These are phyloP conservation scores for Agapostemon virescens DNA, from an alignment of 2,888 invertebrate species.

Conservation along the genomic window DNA sequence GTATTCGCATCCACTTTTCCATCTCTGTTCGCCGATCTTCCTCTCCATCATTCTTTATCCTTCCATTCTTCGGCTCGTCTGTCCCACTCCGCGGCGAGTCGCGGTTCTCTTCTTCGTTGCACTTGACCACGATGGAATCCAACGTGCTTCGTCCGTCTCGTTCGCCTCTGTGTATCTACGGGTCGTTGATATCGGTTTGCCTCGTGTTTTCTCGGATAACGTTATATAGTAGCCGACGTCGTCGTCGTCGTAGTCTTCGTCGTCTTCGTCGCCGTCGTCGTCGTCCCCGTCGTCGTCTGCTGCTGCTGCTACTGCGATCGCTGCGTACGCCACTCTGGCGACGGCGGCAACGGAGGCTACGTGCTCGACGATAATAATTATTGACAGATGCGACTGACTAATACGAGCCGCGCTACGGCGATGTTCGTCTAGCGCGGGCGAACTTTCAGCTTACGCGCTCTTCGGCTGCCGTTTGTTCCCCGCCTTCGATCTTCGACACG, in stretches of 20 bases:
- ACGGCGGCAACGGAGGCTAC: slow-evolving; percentile 37
- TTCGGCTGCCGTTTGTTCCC: background rate
- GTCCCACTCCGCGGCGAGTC: slow-evolving; percentile 3
- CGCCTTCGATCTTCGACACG: background rate
- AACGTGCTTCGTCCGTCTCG: slow-evolving; percentile 15
- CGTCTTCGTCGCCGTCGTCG: too few relatives aligned
- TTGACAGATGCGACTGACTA: slow-evolving; percentile 67
- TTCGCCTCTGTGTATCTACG: slow-evolving; percentile 56
- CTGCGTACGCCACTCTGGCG: slow-evolving; percentile 48
- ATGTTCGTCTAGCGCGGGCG: slow-evolving; percentile 44
- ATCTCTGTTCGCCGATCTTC: background rate
- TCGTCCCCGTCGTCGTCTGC: slow-evolving; percentile 43
- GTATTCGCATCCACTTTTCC: background rate
- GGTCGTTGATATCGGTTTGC: slow-evolving; percentile 69
- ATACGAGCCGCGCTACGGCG: slow-evolving; percentile 38
- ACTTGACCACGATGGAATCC: slow-evolving; percentile 4
- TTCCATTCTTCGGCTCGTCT: slow-evolving; percentile 9
- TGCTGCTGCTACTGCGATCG: slow-evolving; percentile 34
- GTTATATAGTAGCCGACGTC: slow-evolving; percentile 31
- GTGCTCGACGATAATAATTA: slow-evolving; percentile 65
- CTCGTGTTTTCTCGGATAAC: slow-evolving; percentile 68
- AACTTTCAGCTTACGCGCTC: slow-evolving; percentile 27
- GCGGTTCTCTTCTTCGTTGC: slow-evolving; percentile 6
- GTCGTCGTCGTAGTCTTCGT: background rate
- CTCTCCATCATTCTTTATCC: background rate